These are phyloP conservation scores for Drosophila oshimai DNA, from an alignment of 1,140 invertebrate species.

Conservation along the genomic window DNA sequence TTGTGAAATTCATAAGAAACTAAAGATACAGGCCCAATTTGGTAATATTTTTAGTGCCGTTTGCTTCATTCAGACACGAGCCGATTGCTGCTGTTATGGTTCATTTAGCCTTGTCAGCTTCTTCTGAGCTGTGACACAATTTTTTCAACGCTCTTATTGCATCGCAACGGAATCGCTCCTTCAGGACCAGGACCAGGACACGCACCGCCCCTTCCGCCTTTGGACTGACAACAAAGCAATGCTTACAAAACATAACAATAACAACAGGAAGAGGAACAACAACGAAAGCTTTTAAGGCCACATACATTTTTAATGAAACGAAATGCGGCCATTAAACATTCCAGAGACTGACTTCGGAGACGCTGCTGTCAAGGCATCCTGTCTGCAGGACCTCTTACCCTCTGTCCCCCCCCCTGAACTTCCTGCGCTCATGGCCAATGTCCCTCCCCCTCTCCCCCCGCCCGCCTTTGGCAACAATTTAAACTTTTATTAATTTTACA, in stretches of 20 bases:
- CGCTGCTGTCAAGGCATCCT: conserved; percentile 25
- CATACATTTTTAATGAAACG: conserved; percentile 80
- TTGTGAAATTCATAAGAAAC: no score
- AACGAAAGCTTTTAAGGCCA: conserved; percentile 75
- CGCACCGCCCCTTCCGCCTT: not conserved
- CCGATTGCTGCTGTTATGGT: conserved; percentile 26
- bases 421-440: conserved; percentile 42
- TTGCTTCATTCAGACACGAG: not conserved
- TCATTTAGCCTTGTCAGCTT: conserved; percentile 36
- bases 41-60: no score
- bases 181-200: no score
- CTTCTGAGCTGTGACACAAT: conserved; percentile 19
- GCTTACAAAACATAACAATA: conserved; percentile 37
- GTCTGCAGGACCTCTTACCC: not conserved
- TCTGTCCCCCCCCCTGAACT: not conserved
- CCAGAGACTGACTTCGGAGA: conserved; percentile 43
- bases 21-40: no score
- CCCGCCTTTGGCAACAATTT: conserved; percentile 66
- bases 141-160: not conserved
- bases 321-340: conserved; percentile 80
- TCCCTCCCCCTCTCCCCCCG: not conserved
- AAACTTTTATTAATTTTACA: conserved; percentile 81
- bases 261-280: conserved; percentile 33
- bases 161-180: conserved; percentile 1
- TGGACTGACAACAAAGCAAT: conserved; percentile 22